Evolutionary conservation across 2,113 vertebrate species (phyloP).

Genomic region (Azemiops feae): DNA sequence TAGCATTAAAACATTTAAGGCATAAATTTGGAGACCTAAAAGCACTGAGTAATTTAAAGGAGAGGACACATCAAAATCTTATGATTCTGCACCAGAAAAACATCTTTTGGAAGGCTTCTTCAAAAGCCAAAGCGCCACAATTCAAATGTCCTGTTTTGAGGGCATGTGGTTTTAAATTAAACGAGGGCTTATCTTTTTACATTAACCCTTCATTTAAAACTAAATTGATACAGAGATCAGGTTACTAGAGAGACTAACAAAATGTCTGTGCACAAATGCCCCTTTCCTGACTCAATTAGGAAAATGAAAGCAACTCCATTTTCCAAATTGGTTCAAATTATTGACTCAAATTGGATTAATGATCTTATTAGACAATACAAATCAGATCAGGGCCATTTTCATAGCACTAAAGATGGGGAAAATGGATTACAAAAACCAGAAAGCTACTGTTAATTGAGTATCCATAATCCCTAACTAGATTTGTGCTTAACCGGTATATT

Average conservation of each 20-base stretch:
- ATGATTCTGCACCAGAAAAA: background rate
- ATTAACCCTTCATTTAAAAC: background rate
- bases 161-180: background rate
- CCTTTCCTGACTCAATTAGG: background rate
- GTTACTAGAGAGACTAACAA: background rate
- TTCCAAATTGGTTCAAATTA: background rate
- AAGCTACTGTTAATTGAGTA: background rate
- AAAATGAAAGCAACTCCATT: background rate
- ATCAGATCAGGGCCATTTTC: background rate
- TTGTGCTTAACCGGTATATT: background rate
- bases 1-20: background rate
- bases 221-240: background rate
- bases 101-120: background rate
- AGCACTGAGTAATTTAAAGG: background rate
- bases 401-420: background rate
- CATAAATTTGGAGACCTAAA: background rate
- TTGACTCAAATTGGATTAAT: background rate
- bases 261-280: background rate
- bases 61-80: background rate
- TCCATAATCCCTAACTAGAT: background rate
- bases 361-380: background rate
- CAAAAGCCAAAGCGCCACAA: background rate
- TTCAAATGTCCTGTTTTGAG: background rate
- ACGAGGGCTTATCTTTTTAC: background rate
- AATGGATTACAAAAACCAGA: background rate